These are phyloP conservation scores for Hemiprocne comata DNA, from an alignment of 2,113 vertebrate genomes.

Conservation along the genomic window DNA sequence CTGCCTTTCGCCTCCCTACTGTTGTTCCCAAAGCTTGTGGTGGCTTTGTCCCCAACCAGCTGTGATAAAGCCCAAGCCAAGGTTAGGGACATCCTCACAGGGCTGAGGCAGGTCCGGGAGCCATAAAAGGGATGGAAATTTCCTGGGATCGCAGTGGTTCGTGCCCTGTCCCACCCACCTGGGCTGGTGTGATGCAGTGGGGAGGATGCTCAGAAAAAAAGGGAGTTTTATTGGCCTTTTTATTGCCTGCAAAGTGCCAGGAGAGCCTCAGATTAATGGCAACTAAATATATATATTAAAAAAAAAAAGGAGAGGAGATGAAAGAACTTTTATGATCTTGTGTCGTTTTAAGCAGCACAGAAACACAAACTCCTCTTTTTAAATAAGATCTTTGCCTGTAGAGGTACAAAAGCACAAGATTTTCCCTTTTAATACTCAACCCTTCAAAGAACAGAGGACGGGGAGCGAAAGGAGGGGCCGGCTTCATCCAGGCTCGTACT, in stretches of 20 bases:
- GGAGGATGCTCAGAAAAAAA: not conserved
- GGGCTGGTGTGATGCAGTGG: not conserved
- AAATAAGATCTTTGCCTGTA: not conserved
- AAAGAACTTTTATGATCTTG: not conserved
- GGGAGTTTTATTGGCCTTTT: not conserved
- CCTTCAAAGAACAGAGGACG: not conserved
- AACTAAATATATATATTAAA: not conserved
- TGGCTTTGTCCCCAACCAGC: not conserved
- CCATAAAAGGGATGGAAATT: not conserved
- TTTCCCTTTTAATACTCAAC: not conserved
- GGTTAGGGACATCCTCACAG: not conserved
- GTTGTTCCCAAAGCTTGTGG: fast-evolving
- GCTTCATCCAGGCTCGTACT: fast-evolving
- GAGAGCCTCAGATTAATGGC: not conserved
- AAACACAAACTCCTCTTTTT: not conserved
- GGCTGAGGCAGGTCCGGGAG: not conserved
- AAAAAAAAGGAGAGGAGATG: not conserved
- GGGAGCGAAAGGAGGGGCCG: not conserved
- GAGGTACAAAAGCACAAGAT: not conserved
- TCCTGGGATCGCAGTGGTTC: fast-evolving
- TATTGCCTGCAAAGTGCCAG: not conserved
- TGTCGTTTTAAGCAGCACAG: not conserved
- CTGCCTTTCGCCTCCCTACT: not conserved
- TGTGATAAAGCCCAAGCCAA: fast-evolving
- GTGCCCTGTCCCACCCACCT: fast-evolving